Base-by-base conservation (phyloP, 2,113 vertebrate species). In the Salminus brasiliensis region DNA sequence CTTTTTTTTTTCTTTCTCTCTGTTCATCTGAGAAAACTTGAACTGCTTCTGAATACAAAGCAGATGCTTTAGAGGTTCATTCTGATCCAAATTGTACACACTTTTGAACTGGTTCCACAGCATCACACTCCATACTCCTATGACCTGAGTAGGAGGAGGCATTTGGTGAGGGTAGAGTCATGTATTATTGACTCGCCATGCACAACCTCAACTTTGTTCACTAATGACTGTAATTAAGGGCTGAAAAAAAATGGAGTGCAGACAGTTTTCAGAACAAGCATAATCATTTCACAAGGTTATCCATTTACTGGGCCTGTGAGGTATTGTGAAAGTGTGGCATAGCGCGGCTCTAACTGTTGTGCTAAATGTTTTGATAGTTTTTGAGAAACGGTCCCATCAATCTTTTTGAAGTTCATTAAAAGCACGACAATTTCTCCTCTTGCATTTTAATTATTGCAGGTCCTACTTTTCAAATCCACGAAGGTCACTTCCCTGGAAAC, bases 171-270 rank as follows among this genome's bases (percentile, higher is more conserved):
- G 27, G 57, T 15, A 74, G 68, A 71, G 67, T 30, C 41, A 84
- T 84, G 65, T 75, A 71, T 72, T 81, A 63, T 77, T 78, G 79
- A 70, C 75, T 74, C 43, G 47, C 39, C n/a, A 41, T 74, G 71
- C 15, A 53, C 70, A 78, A 81, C 52, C 47, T 73, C 52, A 70
- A 39, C 59, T 66, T 47, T 76, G 76, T 59, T 82, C 36, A 27
- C 55, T 76, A 83, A 83, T 76, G 67, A 72, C 77, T 80, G 67
- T 76, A 72, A 80, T 80, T 75, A 83, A 55, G 77, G 55, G 41
- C 66, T n/a, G 72, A 15, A 71, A 55, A 27, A 66, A 66, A 62
- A 72, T 49, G 55, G 49, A 83, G 63, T 60, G 10, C 59, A 53
- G 60, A 57, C 41, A 65, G 67, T 49, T 82, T 71, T 60, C n/a